A percentile compares a stretch with the other conserved stretches of the same genome.
Evolutionary conservation across 2,888 invertebrate species (phyloP).

Genomic region (Chrysodeixis includens): DNA sequence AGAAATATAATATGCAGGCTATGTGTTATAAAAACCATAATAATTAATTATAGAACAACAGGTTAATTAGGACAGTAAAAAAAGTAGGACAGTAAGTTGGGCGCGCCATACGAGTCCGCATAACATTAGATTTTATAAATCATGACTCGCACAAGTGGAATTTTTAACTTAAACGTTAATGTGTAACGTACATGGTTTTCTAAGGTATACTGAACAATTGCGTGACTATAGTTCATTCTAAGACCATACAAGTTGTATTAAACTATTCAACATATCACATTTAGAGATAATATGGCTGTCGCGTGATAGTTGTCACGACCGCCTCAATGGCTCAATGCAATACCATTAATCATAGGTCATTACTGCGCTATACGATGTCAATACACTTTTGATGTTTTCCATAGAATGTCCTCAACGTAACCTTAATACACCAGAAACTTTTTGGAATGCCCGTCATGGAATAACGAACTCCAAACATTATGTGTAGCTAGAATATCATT

Average conservation of each 20-base stretch:
- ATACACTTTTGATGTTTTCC: constrained; percentile 15
- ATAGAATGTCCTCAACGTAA: background rate
- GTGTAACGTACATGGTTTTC: background rate
- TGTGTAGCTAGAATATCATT: constrained; percentile 16
- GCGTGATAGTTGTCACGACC: constrained; percentile 42
- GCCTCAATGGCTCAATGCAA: constrained; percentile 28
- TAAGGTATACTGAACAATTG: background rate
- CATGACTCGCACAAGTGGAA: background rate
- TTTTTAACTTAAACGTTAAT: background rate
- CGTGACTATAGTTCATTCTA: background rate
- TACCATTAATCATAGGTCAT: constrained; percentile 44
- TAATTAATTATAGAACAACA: background rate
- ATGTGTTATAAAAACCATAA: background rate
- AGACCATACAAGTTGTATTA: background rate
- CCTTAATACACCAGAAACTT: background rate
- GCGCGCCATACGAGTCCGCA: background rate
- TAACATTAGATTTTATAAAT: background rate
- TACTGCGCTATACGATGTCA: constrained; percentile 7
- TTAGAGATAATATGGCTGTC: constrained; percentile 32
- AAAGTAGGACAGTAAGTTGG: background rate
- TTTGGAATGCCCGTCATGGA: background rate
- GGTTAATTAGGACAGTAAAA: background rate
- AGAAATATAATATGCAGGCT: background rate
- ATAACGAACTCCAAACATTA: background rate
- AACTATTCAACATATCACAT: constrained; percentile 14